Conservation (phyloP, 35 echinoderm and acorn worm genomes). For the Apostichopus parvimensis region DNA sequence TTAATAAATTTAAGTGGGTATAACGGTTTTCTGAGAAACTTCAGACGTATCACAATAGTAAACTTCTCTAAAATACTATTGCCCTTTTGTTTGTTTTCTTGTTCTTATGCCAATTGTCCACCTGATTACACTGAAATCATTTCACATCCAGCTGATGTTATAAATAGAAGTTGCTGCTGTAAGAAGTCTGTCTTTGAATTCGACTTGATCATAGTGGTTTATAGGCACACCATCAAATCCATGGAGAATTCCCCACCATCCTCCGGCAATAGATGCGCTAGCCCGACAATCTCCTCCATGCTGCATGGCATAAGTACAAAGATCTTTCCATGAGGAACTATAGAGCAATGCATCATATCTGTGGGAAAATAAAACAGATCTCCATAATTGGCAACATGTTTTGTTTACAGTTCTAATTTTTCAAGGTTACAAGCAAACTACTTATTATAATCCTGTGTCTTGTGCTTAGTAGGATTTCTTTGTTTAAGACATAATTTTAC, state of each 20-base stretch:
- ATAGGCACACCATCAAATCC: constrained; percentile 77
- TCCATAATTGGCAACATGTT: neutral
- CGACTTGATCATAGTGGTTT: constrained; percentile 64
- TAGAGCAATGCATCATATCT: constrained; percentile 93
- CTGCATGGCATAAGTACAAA: constrained; percentile 81
- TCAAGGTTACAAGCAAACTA: no score
- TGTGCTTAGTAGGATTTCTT: no score
- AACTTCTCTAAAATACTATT: no score
- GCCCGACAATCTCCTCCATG: constrained; percentile 79
- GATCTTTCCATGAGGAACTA: constrained; percentile 74
- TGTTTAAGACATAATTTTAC: no score
- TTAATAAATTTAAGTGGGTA: no score
- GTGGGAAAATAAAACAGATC: neutral
- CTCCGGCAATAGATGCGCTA: constrained; percentile 76
- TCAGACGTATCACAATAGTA: no score
- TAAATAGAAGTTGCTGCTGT: constrained; percentile 67
- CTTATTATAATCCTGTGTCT: no score
- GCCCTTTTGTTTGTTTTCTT: no score
- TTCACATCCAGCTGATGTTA: constrained; percentile 70
- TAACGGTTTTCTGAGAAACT: no score
- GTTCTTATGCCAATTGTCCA: neutral
- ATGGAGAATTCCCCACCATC: constrained; percentile 91
- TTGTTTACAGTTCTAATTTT: no score
- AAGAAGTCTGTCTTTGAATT: constrained; percentile 76
- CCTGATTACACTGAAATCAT: neutral